These are phyloP conservation scores for Eonycteris spelaea DNA, from an alignment of 2,113 vertebrate species.

Conservation along the genomic window DNA sequence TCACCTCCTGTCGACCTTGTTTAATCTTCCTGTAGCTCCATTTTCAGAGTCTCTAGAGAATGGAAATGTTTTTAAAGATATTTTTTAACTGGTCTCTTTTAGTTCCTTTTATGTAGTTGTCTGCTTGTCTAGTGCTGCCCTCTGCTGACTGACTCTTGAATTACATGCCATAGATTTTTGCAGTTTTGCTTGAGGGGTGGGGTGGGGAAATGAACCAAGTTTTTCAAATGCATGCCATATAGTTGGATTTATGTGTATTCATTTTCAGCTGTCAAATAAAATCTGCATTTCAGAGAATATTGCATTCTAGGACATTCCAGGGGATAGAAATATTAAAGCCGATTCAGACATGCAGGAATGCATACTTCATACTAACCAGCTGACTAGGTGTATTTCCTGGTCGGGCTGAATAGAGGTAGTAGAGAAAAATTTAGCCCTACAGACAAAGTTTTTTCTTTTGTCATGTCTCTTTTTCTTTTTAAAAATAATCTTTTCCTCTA, in stretches of 20 bases:
- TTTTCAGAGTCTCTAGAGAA: background rate
- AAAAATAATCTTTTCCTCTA: background rate
- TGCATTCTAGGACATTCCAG: background rate
- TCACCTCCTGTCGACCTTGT: background rate
- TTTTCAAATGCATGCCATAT: background rate
- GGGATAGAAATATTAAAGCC: background rate
- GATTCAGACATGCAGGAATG: background rate
- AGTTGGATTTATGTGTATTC: background rate
- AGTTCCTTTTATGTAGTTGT: background rate
- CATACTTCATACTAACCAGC: background rate
- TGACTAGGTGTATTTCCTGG: background rate
- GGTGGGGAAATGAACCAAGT: background rate
- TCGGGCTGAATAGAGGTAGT: background rate
- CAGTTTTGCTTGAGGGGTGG: background rate
- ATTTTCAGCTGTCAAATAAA: background rate
- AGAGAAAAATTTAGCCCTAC: background rate
- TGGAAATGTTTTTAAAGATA: background rate
- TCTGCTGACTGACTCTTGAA: slow-evolving; percentile 70
- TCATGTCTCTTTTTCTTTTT: background rate
- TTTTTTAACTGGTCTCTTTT: background rate
- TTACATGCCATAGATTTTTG: slow-evolving; percentile 34
- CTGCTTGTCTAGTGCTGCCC: slow-evolving; percentile 72
- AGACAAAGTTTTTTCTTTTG: background rate
- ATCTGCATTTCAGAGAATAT: background rate
- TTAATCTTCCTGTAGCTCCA: slow-evolving; percentile 8